Evolutionary conservation across 2,113 vertebrate genomes (phyloP).

Genomic region (Mustela nigripes): DNA sequence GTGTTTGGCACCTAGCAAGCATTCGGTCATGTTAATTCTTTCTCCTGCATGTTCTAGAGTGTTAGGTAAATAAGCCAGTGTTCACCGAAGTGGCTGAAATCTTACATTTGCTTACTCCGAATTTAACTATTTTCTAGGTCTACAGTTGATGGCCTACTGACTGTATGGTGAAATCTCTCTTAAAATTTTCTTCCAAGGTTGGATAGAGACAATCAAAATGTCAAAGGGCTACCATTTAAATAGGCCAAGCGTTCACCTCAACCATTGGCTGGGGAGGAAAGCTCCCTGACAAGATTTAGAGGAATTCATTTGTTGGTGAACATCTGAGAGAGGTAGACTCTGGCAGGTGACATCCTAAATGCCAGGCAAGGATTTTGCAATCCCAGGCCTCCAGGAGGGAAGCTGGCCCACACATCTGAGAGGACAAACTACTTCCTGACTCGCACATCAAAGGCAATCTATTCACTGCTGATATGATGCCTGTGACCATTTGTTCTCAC

Average conservation of each 20-base stretch:
- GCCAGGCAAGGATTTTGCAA: not conserved
- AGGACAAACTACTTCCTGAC: not conserved
- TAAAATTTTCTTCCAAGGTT: not conserved
- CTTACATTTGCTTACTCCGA: not conserved
- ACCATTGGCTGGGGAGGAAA: accelerated
- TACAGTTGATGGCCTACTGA: not conserved
- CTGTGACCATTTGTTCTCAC: not conserved
- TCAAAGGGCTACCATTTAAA: not conserved
- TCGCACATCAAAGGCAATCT: not conserved
- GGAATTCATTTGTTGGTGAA: not conserved
- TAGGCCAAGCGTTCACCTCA: not conserved
- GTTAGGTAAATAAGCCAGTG: not conserved
- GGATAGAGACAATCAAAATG: not conserved
- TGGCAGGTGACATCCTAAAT: not conserved
- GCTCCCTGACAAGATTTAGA: not conserved
- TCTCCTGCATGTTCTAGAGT: not conserved
- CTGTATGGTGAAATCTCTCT: not conserved
- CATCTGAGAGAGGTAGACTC: not conserved
- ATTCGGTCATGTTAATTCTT: not conserved
- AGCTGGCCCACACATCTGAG: not conserved
- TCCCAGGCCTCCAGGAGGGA: not conserved
- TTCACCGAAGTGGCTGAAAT: not conserved
- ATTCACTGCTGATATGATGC: not conserved
- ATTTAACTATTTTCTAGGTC: not conserved
- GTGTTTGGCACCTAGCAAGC: not conserved